Evolutionary conservation across 2,888 invertebrate species (phyloP).

Genomic region (Dicyrtoma fusca): DNA sequence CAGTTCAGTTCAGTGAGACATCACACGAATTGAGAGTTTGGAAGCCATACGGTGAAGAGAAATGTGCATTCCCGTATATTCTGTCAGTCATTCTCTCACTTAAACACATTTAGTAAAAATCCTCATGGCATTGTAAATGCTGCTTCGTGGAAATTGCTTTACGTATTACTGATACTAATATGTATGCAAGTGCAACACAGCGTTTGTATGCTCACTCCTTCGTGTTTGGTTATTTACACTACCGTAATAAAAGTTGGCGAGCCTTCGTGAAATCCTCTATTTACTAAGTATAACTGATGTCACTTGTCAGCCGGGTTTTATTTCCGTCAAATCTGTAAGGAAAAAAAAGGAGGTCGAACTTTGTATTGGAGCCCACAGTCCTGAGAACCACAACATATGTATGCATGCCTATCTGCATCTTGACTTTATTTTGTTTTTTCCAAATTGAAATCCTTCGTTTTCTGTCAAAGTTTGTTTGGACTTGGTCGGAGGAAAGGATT

Average conservation of each 20-base stretch:
- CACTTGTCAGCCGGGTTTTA: background rate
- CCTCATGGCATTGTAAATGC: background rate
- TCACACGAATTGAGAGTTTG: too few relatives aligned
- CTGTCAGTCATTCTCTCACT: slow-evolving; percentile 13
- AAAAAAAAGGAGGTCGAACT: slow-evolving; percentile 5
- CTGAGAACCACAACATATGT: background rate
- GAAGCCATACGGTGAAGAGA: background rate
- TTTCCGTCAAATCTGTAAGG: slow-evolving; percentile 1
- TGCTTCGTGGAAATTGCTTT: background rate
- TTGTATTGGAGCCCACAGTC: too few relatives aligned
- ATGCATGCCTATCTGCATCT: background rate
- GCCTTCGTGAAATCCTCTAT: background rate
- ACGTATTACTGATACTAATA: too few relatives aligned
- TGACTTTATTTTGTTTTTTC: background rate
- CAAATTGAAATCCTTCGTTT: too few relatives aligned
- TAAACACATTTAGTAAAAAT: slow-evolving; percentile 1
- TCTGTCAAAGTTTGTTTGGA: too few relatives aligned
- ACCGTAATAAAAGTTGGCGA: slow-evolving; percentile 2
- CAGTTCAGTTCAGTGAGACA: too few relatives aligned
- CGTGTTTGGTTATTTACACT: slow-evolving; percentile 13
- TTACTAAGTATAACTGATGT: slow-evolving; percentile 11
- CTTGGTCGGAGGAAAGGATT: too few relatives aligned
- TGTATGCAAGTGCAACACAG: too few relatives aligned
- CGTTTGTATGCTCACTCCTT: too few relatives aligned
- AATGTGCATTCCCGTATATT: slow-evolving; percentile 1